Percentiles rank a stretch among this genome's conserved stretches.
Evolutionary conservation across 2,888 invertebrate species (phyloP).

Genomic region (Gastracanthus pulcherrimus): DNA sequence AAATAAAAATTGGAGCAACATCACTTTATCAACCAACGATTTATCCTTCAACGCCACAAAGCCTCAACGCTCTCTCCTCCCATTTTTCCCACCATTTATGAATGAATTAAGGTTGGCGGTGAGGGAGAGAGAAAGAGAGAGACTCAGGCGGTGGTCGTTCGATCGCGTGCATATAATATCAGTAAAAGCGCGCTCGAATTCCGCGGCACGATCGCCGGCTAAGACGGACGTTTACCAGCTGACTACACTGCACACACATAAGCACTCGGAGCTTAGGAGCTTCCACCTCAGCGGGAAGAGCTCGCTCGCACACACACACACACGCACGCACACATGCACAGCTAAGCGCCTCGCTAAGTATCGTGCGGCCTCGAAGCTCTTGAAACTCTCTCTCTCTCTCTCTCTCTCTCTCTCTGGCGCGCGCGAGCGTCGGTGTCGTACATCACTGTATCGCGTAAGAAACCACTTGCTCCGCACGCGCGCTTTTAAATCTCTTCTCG

Average conservation of each 20-base stretch:
- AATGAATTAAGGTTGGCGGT: background rate
- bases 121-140: background rate
- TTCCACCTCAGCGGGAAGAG: background rate
- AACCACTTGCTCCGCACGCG: conserved; percentile 32
- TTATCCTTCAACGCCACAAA: too few relatives aligned
- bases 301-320: background rate
- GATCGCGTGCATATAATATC: conserved; percentile 44
- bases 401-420: too few relatives aligned
- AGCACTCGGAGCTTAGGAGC: too few relatives aligned
- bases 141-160: background rate
- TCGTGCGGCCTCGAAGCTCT: background rate
- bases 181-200: conserved; percentile 55
- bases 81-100: background rate
- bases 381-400: too few relatives aligned
- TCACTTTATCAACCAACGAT: background rate
- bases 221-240: conserved; percentile 42
- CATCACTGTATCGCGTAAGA: conserved; percentile 37
- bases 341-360: conserved; percentile 7
- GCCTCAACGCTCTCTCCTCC: background rate
- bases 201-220: conserved; percentile 39
- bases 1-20: too few relatives aligned
- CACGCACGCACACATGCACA: background rate
- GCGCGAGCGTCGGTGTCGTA: conserved; percentile 5
- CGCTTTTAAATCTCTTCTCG: conserved; percentile 25
- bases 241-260: too few relatives aligned